A percentile compares a stretch with the other conserved stretches of the same genome.
Evolutionary conservation across 2,888 invertebrate species (phyloP).

Genomic region (Ormyrus labotus): DNA sequence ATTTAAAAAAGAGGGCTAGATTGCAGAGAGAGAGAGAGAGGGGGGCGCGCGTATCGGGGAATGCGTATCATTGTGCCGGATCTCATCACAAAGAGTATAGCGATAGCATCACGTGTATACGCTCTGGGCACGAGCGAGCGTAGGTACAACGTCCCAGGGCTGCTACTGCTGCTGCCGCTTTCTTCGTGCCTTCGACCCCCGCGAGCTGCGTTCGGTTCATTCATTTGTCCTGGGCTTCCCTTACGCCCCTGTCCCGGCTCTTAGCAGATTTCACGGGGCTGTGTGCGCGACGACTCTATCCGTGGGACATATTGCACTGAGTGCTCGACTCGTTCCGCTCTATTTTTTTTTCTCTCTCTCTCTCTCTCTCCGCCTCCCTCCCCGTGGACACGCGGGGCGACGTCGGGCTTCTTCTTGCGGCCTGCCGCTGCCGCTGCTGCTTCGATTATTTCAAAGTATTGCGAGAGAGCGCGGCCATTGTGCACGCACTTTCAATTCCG

Average conservation of each 20-base stretch:
- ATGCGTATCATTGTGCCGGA: slow-evolving; percentile 71
- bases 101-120: slow-evolving; percentile 65
- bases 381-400: neutral
- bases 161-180: too few species aligned
- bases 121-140: too few species aligned
- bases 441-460: too few species aligned
- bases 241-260: slow-evolving; percentile 23
- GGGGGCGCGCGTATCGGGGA: slow-evolving; percentile 53
- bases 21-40: slow-evolving; percentile 34
- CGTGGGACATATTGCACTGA: neutral
- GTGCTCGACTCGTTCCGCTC: neutral
- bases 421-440: too few species aligned
- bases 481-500: too few species aligned
- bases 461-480: too few species aligned
- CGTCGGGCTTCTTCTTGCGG: too few species aligned
- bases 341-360: slow-evolving; percentile 16
- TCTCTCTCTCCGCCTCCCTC: neutral
- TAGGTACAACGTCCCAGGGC: too few species aligned
- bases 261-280: slow-evolving; percentile 55
- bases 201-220: slow-evolving; percentile 46
- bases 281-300: neutral
- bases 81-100: slow-evolving; percentile 67
- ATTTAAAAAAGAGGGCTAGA: slow-evolving; percentile 53
- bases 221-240: slow-evolving; percentile 51
- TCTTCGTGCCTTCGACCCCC: too few species aligned